Base-by-base conservation (phyloP, 2,888 invertebrate species). In the Siphlonurus alternatus region DNA sequence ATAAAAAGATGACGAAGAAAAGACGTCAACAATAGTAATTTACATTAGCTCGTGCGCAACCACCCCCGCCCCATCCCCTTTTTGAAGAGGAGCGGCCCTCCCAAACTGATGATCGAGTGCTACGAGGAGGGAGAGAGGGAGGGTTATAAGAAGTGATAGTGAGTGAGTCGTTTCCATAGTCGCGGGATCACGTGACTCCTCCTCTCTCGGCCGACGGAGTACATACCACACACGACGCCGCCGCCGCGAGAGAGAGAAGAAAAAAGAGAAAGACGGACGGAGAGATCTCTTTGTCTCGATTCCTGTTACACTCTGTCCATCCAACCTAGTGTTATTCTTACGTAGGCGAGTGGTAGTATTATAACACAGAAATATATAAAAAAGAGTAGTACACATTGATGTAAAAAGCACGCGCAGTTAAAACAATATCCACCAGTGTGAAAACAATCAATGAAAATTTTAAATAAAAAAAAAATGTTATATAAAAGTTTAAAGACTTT, bases 101-200 rank as follows among this genome's bases (percentile, higher is more conserved):
- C 10, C 53, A 51, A 51, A n/a, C n/a, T n/a, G 53, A 51, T 10
- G 53, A 51, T 15, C 53, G n/a, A 51, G 10, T 10, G 53, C n/a
- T n/a, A n/a, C 53, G 56, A 10, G 38, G 38, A 38, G 5, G 7
- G 56, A 20, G 56, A n/a, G 5, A 20, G 56, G 56, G 20, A 20
- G 5, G 15, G 15, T 10, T 38, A 10, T 38, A 38, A 56, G 20
- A n/a, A 22, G 56, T 56, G 56, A 56, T 56, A 56, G 56, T 56
- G 56, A 56, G 56, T 56, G 22, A 56, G 56, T 20, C 56, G 56
- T 56, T 56, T 56, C 22, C 56, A 56, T 56, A 56, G 56, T 56
- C 56, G n/a, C 38, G 38, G 38, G 38, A 38, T 56, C 56, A 56
- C 56, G 56, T 56, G 56, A 56, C 56, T 56, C 22, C n/a, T 56